A percentile compares a stretch with the other conserved stretches of the same genome.
Conservation (phyloP, 2,888 invertebrate genomes). For the Orthosia gracilis region DNA sequence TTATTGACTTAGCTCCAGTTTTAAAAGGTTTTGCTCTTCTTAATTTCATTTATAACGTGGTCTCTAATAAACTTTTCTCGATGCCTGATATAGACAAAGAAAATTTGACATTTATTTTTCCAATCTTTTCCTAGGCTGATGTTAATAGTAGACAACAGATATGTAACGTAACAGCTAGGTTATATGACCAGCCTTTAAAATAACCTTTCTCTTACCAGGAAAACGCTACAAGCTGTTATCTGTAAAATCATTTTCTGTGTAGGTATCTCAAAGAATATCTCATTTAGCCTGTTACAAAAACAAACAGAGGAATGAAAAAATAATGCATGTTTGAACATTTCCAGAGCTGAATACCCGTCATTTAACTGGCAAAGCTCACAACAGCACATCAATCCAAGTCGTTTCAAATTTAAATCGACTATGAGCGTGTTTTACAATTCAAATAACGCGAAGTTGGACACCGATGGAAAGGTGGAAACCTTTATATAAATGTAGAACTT, state of each 20-base stretch:
- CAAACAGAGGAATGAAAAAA: slow-evolving; percentile 17
- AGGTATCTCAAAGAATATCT: neutral
- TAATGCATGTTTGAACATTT: slow-evolving; percentile 27
- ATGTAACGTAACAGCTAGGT: neutral
- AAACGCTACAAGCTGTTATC: neutral
- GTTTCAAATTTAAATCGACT: slow-evolving; percentile 79
- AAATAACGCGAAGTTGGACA: slow-evolving; percentile 78
- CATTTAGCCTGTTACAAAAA: slow-evolving; percentile 5
- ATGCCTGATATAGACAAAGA: no score
- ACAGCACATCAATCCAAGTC: slow-evolving; percentile 71
- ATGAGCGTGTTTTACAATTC: slow-evolving; percentile 80
- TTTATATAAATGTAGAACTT: slow-evolving; percentile 79
- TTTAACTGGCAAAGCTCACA: slow-evolving; percentile 61
- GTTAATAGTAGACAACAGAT: neutral
- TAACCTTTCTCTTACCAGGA: neutral
- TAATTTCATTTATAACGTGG: neutral
- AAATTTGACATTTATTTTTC: no score
- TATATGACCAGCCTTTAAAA: neutral
- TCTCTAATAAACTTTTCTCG: neutral
- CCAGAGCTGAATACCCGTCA: slow-evolving; percentile 38
- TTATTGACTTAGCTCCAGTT: slow-evolving; percentile 5
- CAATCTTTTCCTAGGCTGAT: no score
- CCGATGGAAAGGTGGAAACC: slow-evolving; percentile 75
- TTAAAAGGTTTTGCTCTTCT: slow-evolving; percentile 7
- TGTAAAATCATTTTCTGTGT: neutral